A percentile compares a stretch with the other conserved stretches of the same genome.
Conservation (phyloP, 1,140 invertebrate genomes). For the Acromyrmex echinatior region DNA sequence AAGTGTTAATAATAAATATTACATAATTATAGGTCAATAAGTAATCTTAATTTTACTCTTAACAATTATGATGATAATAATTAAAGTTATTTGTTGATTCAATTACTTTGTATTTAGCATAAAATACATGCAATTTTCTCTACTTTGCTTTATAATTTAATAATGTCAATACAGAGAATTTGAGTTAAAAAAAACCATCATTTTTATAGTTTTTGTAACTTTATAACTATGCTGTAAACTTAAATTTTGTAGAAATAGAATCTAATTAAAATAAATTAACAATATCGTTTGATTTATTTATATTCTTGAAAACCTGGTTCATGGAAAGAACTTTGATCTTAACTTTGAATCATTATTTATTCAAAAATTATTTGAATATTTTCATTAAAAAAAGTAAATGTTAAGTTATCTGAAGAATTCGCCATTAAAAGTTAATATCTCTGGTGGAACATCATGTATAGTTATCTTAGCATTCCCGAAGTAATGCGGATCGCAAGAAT, state of each 20-base stretch:
- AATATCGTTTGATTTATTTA: slow-evolving; percentile 3
- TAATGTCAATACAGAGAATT: not conserved
- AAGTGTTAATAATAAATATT: not conserved
- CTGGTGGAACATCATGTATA: not conserved
- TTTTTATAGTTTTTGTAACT: not conserved
- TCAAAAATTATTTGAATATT: not conserved
- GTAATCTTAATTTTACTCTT: too few relatives aligned
- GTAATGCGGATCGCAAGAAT: not conserved
- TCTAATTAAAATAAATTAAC: not conserved
- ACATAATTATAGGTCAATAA: too few relatives aligned
- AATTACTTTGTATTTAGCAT: not conserved
- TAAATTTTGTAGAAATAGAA: slow-evolving; percentile 2
- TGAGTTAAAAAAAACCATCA: not conserved
- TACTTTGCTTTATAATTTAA: not conserved
- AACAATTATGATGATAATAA: too few relatives aligned
- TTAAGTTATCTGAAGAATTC: not conserved
- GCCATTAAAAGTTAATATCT: not conserved
- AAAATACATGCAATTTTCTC: not conserved
- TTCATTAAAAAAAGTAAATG: not conserved
- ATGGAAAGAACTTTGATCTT: not conserved
- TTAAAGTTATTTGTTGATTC: too few relatives aligned
- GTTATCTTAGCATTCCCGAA: not conserved
- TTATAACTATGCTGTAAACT: not conserved
- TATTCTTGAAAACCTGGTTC: not conserved
- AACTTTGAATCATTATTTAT: not conserved